These are phyloP conservation scores for Pseudomyrmex concolor DNA, from an alignment of 1,140 invertebrate genomes.

Conservation along the genomic window DNA sequence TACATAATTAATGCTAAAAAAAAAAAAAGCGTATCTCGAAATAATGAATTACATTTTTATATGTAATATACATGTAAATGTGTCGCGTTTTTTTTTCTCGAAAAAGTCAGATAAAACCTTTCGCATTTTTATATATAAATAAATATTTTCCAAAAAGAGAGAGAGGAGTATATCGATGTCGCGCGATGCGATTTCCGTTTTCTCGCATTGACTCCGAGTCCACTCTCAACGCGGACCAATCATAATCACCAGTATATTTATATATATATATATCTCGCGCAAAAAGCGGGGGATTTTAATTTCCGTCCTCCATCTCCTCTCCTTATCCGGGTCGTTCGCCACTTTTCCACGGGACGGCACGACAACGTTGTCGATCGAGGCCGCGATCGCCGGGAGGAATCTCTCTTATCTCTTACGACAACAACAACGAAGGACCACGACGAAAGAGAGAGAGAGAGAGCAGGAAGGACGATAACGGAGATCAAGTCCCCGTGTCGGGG, in stretches of 20 bases:
- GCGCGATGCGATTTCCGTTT: not conserved
- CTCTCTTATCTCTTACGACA: slow-evolving; percentile 57
- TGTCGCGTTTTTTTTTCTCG: no score
- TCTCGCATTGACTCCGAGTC: not conserved
- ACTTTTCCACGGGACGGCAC: slow-evolving; percentile 17
- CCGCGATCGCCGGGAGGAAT: slow-evolving; percentile 49
- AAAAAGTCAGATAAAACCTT: no score
- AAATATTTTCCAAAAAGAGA: not conserved
- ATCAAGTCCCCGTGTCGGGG: slow-evolving; percentile 56
- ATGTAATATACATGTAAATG: no score
- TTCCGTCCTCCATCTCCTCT: slow-evolving; percentile 37
- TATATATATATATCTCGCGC: not conserved
- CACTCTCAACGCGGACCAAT: not conserved
- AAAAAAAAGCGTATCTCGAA: no score
- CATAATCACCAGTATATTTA: slow-evolving; percentile 9
- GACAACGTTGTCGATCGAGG: slow-evolving; percentile 40
- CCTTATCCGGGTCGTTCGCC: not conserved
- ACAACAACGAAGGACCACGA: slow-evolving; percentile 33
- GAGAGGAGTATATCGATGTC: not conserved
- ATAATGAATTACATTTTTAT: no score
- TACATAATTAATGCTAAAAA: no score
- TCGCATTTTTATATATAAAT: no score
- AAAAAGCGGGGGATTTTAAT: slow-evolving; percentile 53
- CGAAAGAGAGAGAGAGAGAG: not conserved
- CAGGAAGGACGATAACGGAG: slow-evolving; percentile 54